Conservation (phyloP, 1,140 invertebrate genomes). For the Saccostrea glomerata region DNA sequence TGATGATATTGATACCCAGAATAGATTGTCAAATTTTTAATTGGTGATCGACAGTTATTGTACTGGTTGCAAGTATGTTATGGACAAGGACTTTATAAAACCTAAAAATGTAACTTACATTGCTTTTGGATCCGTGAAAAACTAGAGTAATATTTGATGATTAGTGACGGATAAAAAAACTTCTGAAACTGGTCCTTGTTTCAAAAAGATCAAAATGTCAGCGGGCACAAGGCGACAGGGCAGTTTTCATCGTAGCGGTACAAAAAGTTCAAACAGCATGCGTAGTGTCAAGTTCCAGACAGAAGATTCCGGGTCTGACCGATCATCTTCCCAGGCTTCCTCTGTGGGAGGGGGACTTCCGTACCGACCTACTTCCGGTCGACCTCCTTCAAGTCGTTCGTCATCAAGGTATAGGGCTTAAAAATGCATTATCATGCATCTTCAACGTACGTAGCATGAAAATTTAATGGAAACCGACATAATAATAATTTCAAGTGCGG, state of each 20-base stretch:
- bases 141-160: not conserved
- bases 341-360: constrained; percentile 45
- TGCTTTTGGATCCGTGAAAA: not conserved
- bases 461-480: too few relatives aligned
- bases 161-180: not conserved
- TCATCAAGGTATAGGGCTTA: constrained; percentile 37
- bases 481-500: too few relatives aligned
- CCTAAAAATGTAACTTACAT: not conserved
- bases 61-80: not conserved
- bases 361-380: constrained; percentile 52
- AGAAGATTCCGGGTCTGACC: constrained; percentile 52
- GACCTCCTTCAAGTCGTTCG: constrained; percentile 50
- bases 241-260: constrained; percentile 35
- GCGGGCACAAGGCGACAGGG: constrained; percentile 45
- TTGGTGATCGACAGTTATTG: not conserved
- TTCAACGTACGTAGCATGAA: too few relatives aligned
- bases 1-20: not conserved
- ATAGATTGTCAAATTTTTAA: not conserved
- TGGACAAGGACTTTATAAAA: not conserved
- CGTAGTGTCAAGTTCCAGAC: constrained; percentile 53
- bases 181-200: not conserved
- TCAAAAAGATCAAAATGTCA: constrained; percentile 43
- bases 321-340: constrained; percentile 54
- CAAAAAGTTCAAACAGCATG: constrained; percentile 42
- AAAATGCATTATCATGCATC: not conserved